Evolutionary conservation across 2,797 vertebrate species (phyloP).

Genomic region (Graptemys geographica): DNA sequence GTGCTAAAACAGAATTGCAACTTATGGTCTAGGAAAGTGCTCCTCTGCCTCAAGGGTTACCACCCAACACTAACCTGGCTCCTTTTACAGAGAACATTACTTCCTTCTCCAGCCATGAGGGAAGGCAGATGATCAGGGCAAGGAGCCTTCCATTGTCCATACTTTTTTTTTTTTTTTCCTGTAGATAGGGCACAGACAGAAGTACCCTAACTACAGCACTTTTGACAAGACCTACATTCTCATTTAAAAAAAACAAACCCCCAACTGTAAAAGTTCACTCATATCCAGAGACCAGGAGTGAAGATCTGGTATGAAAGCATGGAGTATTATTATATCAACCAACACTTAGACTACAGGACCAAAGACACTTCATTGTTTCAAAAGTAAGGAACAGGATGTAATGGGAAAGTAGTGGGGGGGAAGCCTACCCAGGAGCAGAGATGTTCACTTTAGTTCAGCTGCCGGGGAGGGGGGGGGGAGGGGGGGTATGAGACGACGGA

Average conservation of each 20-base stretch:
- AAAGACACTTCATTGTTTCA: neutral
- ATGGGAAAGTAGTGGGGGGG: accelerated
- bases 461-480: too few species aligned
- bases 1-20: neutral
- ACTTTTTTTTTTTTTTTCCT: neutral
- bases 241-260: neutral
- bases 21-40: neutral
- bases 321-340: too few species aligned
- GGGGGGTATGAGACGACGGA: too few species aligned
- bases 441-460: neutral
- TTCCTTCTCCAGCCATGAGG: neutral
- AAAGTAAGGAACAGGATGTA: neutral
- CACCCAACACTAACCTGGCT: neutral
- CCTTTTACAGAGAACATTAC: neutral
- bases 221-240: neutral
- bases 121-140: neutral
- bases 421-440: accelerated
- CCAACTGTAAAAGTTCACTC: neutral
- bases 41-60: neutral
- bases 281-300: neutral
- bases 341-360: neutral
- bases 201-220: neutral
- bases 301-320: neutral
- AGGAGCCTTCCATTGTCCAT: neutral
- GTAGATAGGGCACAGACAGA: too few species aligned